phyloP scores from a whole-genome alignment of 2,113 vertebrate genomes.

The Triplophysa rosa region DNA sequence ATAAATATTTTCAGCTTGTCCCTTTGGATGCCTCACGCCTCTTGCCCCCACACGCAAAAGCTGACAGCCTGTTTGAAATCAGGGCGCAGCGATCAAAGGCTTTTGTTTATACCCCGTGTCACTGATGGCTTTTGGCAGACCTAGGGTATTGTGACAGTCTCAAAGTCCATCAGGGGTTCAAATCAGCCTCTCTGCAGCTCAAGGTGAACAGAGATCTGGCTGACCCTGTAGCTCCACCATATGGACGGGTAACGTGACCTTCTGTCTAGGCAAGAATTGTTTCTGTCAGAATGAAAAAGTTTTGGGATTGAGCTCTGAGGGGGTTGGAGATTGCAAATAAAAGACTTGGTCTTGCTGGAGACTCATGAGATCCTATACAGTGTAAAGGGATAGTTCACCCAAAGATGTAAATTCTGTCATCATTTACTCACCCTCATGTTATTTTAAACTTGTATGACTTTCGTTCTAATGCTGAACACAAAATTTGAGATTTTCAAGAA shows the following conservation, averaged over 20 bases:
- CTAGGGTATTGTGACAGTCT: conserved; percentile 69
- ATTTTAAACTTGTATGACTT: too few relatives aligned
- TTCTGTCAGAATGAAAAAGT: conserved; percentile 54
- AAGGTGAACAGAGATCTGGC: conserved; percentile 60
- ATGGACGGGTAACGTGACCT: conserved; percentile 53
- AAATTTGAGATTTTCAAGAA: too few relatives aligned
- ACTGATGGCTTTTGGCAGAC: conserved; percentile 66
- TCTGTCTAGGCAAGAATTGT: conserved; percentile 47
- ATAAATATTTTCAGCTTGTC: conserved; percentile 67
- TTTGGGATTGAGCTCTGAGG: conserved; percentile 18
- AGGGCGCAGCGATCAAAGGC: conserved; percentile 72
- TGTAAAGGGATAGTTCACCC: neutral
- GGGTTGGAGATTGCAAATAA: conserved; percentile 31
- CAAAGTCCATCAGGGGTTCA: conserved; percentile 56
- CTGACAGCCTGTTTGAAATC: conserved; percentile 69
- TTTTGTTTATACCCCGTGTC: conserved; percentile 65
- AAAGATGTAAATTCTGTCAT: too few relatives aligned
- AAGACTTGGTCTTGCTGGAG: conserved; percentile 9
- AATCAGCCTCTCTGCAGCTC: conserved; percentile 52
- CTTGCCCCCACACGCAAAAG: conserved; percentile 60
- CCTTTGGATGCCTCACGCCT: conserved; percentile 63
- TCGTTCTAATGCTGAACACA: too few relatives aligned
- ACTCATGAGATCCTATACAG: conserved; percentile 20
- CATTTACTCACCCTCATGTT: too few relatives aligned
- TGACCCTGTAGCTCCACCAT: conserved; percentile 57